A percentile compares a stretch with the other conserved stretches of the same genome.
Evolutionary conservation across 1,140 invertebrate genomes (phyloP).

Genomic region (Wasmannia auropunctata): DNA sequence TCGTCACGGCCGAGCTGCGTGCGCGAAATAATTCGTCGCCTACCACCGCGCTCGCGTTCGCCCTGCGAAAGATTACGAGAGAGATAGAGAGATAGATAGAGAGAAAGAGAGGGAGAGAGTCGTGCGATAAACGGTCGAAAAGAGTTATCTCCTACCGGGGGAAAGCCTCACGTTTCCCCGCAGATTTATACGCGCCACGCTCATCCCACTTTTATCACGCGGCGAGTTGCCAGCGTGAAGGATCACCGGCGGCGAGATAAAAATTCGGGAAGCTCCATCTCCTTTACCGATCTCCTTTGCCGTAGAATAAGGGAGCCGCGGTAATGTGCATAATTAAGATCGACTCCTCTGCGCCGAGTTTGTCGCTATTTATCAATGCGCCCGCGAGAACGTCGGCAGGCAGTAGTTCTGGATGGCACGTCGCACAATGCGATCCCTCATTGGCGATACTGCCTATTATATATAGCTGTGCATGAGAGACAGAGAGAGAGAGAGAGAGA

Average conservation of each 20-base stretch:
- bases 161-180: background rate
- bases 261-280: background rate
- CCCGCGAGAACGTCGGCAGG: background rate
- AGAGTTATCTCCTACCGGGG: conserved; percentile 8
- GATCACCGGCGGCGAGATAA: background rate
- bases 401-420: background rate
- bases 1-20: background rate
- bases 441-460: conserved; percentile 24
- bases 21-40: background rate
- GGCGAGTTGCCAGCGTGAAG: background rate
- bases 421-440: conserved; percentile 23
- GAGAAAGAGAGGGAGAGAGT: no score
- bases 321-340: background rate
- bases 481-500: no score
- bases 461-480: background rate
- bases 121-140: conserved; percentile 10
- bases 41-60: background rate
- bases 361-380: background rate
- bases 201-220: conserved; percentile 11
- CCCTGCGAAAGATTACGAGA: background rate
- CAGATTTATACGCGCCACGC: background rate
- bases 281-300: background rate
- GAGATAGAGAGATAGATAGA: no score
- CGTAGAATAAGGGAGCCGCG: background rate
- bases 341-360: background rate